phyloP scores from a whole-genome alignment of 2,888 invertebrate genomes.

The Atrina japonica region DNA sequence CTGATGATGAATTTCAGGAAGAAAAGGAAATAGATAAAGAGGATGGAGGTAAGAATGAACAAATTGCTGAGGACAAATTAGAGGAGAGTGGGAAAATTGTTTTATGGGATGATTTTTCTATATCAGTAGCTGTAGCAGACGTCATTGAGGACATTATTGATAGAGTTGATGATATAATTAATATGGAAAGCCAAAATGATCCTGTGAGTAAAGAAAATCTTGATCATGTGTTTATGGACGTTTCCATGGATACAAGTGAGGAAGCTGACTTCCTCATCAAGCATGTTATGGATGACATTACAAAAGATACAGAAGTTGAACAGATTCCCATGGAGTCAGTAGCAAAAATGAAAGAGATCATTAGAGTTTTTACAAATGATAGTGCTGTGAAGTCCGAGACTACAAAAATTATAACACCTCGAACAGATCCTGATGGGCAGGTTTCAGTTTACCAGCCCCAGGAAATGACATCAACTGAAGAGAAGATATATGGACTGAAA shows the following conservation, averaged over 20 bases:
- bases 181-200: background rate
- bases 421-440: conserved; percentile 31
- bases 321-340: background rate
- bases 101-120: too few species aligned
- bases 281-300: conserved; percentile 2
- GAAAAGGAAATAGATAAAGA: too few species aligned
- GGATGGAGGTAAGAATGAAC: background rate
- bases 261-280: conserved; percentile 19
- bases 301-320: background rate
- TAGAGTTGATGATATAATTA: background rate
- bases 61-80: background rate
- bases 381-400: too few species aligned
- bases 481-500: background rate
- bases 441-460: background rate
- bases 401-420: conserved; percentile 12
- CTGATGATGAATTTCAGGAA: too few species aligned
- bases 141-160: background rate
- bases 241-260: conserved; percentile 19
- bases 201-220: background rate
- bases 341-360: background rate
- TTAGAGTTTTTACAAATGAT: too few species aligned
- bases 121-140: conserved; percentile 1
- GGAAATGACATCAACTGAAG: background rate
- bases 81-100: background rate
- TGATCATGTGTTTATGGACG: background rate